Conservation (phyloP, 2,888 invertebrate genomes). For the Endotricha flammealis region DNA sequence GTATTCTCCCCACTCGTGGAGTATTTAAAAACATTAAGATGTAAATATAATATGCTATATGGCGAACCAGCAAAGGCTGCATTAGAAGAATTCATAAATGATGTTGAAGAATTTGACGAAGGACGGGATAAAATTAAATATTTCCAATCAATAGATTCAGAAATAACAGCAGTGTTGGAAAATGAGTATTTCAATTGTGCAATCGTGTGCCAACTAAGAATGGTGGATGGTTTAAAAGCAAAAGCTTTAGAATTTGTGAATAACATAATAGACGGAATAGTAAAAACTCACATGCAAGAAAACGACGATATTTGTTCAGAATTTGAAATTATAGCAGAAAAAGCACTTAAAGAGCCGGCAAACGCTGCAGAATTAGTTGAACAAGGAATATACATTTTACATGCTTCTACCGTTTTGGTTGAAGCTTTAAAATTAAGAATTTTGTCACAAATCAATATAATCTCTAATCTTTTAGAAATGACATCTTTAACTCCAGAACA, state of each 20-base stretch:
- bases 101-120: slow-evolving; percentile 76
- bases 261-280: slow-evolving; percentile 80
- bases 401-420: slow-evolving; percentile 85
- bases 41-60: slow-evolving; percentile 78
- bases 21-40: slow-evolving; percentile 74
- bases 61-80: slow-evolving; percentile 65
- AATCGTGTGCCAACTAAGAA: slow-evolving; percentile 79
- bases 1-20: slow-evolving; percentile 77
- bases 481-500: slow-evolving; percentile 86
- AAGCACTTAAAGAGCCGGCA: slow-evolving; percentile 84
- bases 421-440: slow-evolving; percentile 84
- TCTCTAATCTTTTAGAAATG: slow-evolving; percentile 86
- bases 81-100: slow-evolving; percentile 63
- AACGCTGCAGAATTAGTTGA: slow-evolving; percentile 90
- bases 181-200: slow-evolving; percentile 84
- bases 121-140: slow-evolving; percentile 79
- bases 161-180: slow-evolving; percentile 79
- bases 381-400: slow-evolving; percentile 88
- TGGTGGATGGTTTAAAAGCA: slow-evolving; percentile 79
- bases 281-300: slow-evolving; percentile 80
- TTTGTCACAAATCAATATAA: slow-evolving; percentile 80
- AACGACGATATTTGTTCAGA: slow-evolving; percentile 83
- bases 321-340: slow-evolving; percentile 84
- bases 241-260: slow-evolving; percentile 79
- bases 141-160: slow-evolving; percentile 79